phyloP scores from a whole-genome alignment of 2,888 invertebrate genomes.

The Odiellus spinosus region DNA sequence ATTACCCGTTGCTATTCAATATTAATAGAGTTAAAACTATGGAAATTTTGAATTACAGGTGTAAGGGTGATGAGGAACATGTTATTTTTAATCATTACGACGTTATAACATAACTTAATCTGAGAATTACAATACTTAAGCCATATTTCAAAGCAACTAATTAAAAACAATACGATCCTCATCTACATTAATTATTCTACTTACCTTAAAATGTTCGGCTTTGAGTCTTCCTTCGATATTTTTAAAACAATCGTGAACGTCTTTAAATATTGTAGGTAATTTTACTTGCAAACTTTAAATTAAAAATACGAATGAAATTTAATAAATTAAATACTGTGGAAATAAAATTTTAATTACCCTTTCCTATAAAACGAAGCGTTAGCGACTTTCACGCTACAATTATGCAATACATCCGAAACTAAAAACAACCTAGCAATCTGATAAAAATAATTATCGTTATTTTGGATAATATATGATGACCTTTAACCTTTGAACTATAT shows the following conservation, averaged over 20 bases:
- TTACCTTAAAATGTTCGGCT: conserved; percentile 81
- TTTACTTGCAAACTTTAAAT: conserved; percentile 43
- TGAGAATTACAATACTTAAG: too few species aligned
- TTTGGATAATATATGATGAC: neutral
- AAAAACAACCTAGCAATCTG: conserved; percentile 78
- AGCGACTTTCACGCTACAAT: conserved; percentile 86
- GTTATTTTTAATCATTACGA: too few species aligned
- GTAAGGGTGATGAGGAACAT: too few species aligned
- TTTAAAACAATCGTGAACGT: conserved; percentile 52
- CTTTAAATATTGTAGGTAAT: conserved; percentile 56
- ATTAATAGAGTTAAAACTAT: too few species aligned
- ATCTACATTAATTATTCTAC: conserved; percentile 4
- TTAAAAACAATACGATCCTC: neutral
- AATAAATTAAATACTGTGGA: too few species aligned
- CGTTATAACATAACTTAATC: too few species aligned
- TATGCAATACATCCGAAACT: conserved; percentile 89
- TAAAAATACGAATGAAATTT: too few species aligned
- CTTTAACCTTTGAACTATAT: too few species aligned
- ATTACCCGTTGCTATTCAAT: conserved; percentile 51
- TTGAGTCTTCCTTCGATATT: conserved; percentile 66
- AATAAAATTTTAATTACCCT: conserved; percentile 42
- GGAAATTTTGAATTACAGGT: too few species aligned
- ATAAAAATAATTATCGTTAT: neutral
- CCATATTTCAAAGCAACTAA: conserved; percentile 1
- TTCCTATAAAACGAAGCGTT: conserved; percentile 85